phyloP scores from a whole-genome alignment of 2,888 invertebrate genomes.

The Sepioteuthis lessoniana region DNA sequence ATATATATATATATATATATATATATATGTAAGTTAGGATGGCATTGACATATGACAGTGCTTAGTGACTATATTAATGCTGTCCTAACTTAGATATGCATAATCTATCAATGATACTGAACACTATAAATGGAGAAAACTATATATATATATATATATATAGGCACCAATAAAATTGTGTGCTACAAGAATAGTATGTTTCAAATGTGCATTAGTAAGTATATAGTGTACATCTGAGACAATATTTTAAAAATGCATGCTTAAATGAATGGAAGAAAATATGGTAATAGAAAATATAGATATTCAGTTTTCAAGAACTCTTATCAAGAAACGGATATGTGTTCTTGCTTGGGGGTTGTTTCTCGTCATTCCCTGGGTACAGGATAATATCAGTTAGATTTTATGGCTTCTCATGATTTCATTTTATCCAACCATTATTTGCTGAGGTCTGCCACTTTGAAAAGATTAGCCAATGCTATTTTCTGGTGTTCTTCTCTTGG shows the following conservation, averaged over 20 bases:
- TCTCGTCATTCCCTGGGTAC: background rate
- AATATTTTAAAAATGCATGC: background rate
- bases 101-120: no score
- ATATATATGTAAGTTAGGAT: no score
- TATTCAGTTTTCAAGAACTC: background rate
- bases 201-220: no score
- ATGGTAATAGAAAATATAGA: background rate
- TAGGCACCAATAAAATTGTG: no score
- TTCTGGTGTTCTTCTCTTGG: background rate
- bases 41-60: no score
- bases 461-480: background rate
- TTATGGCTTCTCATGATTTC: conserved; percentile 33
- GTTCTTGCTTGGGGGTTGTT: background rate
- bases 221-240: background rate
- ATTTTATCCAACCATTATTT: background rate
- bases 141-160: no score
- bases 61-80: no score
- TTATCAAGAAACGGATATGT: background rate
- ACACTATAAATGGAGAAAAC: no score
- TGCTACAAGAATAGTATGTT: no score
- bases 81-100: no score
- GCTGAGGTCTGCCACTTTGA: conserved; percentile 2
- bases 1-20: no score
- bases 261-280: background rate
- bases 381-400: background rate